Conservation (phyloP, 2,797 vertebrate genomes). For the Stomatorhinus walkeri region DNA sequence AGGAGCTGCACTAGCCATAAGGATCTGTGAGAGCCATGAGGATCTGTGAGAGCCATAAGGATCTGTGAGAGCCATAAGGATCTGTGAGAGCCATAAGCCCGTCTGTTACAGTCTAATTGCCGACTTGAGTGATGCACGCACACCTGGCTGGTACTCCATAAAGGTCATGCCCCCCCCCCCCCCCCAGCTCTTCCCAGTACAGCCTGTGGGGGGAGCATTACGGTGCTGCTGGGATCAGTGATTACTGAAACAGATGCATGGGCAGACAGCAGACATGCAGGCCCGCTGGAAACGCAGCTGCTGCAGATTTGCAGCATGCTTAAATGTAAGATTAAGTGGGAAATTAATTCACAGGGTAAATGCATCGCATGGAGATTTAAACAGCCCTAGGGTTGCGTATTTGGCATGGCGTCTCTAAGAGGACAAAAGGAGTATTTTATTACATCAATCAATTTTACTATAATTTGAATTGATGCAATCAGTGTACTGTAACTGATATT, state of each 20-base stretch:
- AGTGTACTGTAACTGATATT: slow-evolving; percentile 38
- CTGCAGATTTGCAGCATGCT: slow-evolving; percentile 9
- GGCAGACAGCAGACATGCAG: not conserved
- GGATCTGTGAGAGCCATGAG: not conserved
- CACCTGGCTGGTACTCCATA: not conserved
- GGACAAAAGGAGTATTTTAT: not conserved
- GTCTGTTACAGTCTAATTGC: not conserved
- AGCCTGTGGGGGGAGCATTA: not conserved
- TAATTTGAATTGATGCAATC: slow-evolving; percentile 35
- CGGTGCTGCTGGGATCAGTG: not conserved
- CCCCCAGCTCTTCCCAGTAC: not conserved
- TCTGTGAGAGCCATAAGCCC: not conserved
- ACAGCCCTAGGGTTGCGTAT: not conserved
- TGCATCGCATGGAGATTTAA: not conserved
- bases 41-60: not conserved
- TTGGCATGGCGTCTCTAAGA: no score
- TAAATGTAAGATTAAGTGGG: not conserved
- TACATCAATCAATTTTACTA: slow-evolving; percentile 11
- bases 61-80: not conserved
- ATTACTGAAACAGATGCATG: not conserved
- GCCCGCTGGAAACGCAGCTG: not conserved
- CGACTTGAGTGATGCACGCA: not conserved
- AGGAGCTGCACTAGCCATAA: not conserved
- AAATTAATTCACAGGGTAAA: not conserved
- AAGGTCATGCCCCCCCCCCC: not conserved